These are phyloP conservation scores for Lamellibrachia luymesi DNA, from an alignment of 1,140 invertebrate species.

Conservation along the genomic window DNA sequence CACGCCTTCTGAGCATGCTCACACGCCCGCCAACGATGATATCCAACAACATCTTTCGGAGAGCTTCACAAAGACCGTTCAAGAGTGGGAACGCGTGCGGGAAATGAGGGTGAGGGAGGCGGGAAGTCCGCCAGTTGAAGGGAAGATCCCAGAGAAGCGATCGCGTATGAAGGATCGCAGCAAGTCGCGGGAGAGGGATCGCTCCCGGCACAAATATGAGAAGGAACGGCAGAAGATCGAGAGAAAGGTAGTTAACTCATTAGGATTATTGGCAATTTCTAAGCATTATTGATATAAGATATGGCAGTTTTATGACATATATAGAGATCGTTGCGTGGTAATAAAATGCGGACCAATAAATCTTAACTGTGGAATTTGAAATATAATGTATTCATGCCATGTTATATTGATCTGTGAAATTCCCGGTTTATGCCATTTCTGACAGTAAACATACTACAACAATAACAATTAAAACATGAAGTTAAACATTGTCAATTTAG, in stretches of 20 bases:
- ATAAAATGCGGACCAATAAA: no score
- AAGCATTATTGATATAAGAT: background rate
- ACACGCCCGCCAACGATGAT: slow-evolving; percentile 50
- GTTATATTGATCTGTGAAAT: no score
- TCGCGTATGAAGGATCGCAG: slow-evolving; percentile 29
- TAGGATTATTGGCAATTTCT: background rate
- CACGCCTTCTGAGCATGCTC: background rate
- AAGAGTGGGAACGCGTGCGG: slow-evolving; percentile 69
- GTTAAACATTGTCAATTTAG: no score
- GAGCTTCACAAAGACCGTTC: slow-evolving; percentile 71
- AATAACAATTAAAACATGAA: no score
- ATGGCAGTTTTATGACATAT: no score
- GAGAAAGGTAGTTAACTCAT: slow-evolving; percentile 25
- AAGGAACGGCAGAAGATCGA: slow-evolving; percentile 65
- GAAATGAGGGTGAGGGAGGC: slow-evolving; percentile 32
- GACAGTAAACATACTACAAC: no score
- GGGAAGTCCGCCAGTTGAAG: slow-evolving; percentile 10
- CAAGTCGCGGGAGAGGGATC: slow-evolving; percentile 41
- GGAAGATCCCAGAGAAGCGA: slow-evolving; percentile 22
- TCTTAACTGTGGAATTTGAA: no score
- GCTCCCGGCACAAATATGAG: slow-evolving; percentile 61
- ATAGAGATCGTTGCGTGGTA: no score
- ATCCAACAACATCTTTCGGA: slow-evolving; percentile 69
- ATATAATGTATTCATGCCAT: no score
- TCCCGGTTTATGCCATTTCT: no score